Percentiles rank a stretch among this genome's conserved stretches.
These are phyloP conservation scores for Etheostoma cragini DNA, from an alignment of 2,113 vertebrate species.

Conservation along the genomic window DNA sequence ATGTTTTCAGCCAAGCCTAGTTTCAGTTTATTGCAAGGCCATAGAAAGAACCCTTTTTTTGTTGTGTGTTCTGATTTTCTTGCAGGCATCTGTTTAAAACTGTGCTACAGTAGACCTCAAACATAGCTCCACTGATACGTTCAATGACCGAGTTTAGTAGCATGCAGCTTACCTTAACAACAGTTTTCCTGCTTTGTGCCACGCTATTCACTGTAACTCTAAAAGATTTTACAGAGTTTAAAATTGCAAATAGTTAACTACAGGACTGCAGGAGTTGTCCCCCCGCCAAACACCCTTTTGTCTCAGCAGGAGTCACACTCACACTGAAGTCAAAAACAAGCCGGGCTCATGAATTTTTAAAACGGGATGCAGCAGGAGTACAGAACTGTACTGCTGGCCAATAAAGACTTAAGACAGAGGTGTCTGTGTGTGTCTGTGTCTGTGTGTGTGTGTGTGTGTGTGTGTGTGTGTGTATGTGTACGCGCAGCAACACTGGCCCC, in stretches of 20 bases:
- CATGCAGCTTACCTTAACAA: too few relatives aligned
- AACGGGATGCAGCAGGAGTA: slow-evolving; percentile 35
- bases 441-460: slow-evolving; percentile 11
- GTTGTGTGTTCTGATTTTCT: too few relatives aligned
- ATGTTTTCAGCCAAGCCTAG: too few relatives aligned
- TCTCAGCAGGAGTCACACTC: slow-evolving; percentile 8
- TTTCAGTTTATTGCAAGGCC: too few relatives aligned
- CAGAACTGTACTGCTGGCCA: slow-evolving; percentile 16
- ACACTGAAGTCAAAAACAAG: slow-evolving; percentile 20
- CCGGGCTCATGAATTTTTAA: slow-evolving; percentile 35
- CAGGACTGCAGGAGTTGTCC: background rate
- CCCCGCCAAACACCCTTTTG: background rate
- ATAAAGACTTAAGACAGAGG: slow-evolving; percentile 16
- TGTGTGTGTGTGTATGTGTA: slow-evolving; percentile 12
- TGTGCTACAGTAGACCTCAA: too few relatives aligned
- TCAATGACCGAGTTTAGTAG: too few relatives aligned
- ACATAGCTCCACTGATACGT: too few relatives aligned
- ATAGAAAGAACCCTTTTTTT: too few relatives aligned
- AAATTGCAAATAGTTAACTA: background rate
- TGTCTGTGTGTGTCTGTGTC: background rate
- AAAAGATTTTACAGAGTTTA: background rate
- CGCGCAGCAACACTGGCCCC: background rate
- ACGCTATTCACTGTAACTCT: too few relatives aligned
- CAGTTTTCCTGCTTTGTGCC: too few relatives aligned
- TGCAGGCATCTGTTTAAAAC: too few relatives aligned